Base-by-base conservation (phyloP, 2,888 invertebrate species). In the Aleiodes testaceus region DNA sequence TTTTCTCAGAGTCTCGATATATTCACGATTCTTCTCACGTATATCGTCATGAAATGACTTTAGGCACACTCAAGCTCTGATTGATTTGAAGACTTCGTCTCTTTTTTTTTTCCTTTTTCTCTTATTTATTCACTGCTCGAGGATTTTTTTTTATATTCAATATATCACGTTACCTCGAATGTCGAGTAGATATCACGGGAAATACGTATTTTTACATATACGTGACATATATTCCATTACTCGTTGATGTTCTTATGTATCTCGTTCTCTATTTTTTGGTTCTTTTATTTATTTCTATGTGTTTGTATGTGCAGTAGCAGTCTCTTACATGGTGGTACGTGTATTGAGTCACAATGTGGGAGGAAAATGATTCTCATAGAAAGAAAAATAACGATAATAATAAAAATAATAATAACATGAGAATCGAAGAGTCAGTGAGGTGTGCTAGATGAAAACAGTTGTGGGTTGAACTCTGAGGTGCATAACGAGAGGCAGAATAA, bases 171-270 rank as follows among this genome's bases (percentile, higher is more conserved):
- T 42, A 42, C 42, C 18, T 11, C 30, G 50, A 36, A 30, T 67
- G 44, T 42, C 53, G 44, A 18, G 22, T 16, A 30, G 61, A 50
- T 63, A 47, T 59, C n/a, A 49, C 14, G 4, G 36, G 50, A 30
- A 50, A 59, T 59, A 11, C 14, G 42, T 42, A 42, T 59, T 59
- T 59, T 42, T 30, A 59, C 22, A 20, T 14, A 47, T 26, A 30
- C 47, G 30, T 47, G 47, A 68, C 18, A 45, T 22, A 69, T 52
- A 64, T 69, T 69, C 22, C 30, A 68, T 47, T 55, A 55, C 45
- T 22, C 55, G 45, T 59, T 59, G 59, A 68, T 68, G 68, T 68
- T 45, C 59, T 30, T 26, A 59, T 42, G 14, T 14, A 45, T 45
- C 14, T 45, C 6, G n/a, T 45, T 1, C 14, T n/a, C 1, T 14